These are phyloP conservation scores for Labeo calbasu DNA, from an alignment of 2,797 vertebrate species.

Conservation along the genomic window DNA sequence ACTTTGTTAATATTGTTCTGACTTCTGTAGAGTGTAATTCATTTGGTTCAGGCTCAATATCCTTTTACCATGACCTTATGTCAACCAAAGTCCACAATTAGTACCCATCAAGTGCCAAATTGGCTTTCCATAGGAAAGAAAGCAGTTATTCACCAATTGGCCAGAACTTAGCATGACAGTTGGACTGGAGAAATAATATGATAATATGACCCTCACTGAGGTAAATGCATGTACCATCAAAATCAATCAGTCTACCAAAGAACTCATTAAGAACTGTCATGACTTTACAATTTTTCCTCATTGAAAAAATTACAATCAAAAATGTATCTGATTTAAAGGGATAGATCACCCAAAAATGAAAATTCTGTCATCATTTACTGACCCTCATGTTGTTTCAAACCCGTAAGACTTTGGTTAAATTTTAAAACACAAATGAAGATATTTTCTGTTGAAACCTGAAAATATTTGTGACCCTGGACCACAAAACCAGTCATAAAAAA, in stretches of 20 bases:
- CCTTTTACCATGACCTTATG: not conserved
- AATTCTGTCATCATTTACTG: not conserved
- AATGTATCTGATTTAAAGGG: not conserved
- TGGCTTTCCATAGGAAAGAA: not conserved
- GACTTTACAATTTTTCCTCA: not conserved
- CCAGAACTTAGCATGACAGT: not conserved
- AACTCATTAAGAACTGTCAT: not conserved
- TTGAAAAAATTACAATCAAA: not conserved
- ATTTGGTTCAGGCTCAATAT: not conserved
- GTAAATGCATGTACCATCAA: not conserved
- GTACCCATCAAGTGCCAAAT: not conserved
- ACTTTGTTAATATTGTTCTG: not conserved
- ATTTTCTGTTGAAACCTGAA: not conserved
- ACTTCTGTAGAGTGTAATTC: not conserved
- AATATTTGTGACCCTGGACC: not conserved
- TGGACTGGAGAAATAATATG: not conserved
- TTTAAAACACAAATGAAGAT: not conserved
- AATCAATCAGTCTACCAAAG: not conserved
- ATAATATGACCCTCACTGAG: not conserved
- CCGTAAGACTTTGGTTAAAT: not conserved
- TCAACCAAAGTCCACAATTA: slow-evolving; percentile 6
- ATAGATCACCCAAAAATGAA: not conserved
- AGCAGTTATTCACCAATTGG: not conserved
- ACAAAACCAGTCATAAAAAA: too few species aligned
- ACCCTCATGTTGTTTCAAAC: not conserved